phyloP scores from a whole-genome alignment of 1,140 invertebrate genomes.

The Whitmania pigra region DNA sequence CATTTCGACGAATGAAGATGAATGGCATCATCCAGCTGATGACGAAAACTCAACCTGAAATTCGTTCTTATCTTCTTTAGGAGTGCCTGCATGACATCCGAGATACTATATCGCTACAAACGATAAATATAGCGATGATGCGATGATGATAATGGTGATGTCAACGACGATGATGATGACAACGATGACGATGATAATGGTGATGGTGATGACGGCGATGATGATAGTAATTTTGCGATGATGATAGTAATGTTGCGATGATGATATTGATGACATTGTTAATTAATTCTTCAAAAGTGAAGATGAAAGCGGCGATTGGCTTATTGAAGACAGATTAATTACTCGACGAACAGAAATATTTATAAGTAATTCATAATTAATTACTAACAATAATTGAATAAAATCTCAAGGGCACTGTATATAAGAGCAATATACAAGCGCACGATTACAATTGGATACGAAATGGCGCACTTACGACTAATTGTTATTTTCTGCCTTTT shows the following conservation, averaged over 20 bases:
- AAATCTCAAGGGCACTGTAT: no score
- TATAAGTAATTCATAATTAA: no score
- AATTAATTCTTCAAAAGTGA: neutral
- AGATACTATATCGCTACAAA: neutral
- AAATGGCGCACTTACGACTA: no score
- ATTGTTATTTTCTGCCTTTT: no score
- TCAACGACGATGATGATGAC: neutral
- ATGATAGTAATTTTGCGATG: neutral
- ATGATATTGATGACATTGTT: slow-evolving; percentile 3
- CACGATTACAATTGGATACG: no score
- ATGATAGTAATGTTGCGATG: neutral
- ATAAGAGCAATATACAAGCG: no score
- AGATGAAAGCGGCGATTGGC: neutral
- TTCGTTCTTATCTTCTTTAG: neutral
- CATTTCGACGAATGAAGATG: neutral
- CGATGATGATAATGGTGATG: slow-evolving; percentile 9
- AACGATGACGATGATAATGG: slow-evolving; percentile 3
- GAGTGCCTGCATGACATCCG: neutral
- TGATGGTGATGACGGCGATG: neutral
- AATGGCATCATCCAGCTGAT: neutral
- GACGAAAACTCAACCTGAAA: neutral
- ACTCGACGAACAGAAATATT: no score
- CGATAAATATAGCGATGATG: neutral
- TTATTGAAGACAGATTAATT: no score
- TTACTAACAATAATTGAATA: no score